Evolutionary conservation across 1,140 invertebrate genomes (phyloP), one percentile per base, ranked within the genome.

Genomic region (Bilobella aurantiaca): DNA sequence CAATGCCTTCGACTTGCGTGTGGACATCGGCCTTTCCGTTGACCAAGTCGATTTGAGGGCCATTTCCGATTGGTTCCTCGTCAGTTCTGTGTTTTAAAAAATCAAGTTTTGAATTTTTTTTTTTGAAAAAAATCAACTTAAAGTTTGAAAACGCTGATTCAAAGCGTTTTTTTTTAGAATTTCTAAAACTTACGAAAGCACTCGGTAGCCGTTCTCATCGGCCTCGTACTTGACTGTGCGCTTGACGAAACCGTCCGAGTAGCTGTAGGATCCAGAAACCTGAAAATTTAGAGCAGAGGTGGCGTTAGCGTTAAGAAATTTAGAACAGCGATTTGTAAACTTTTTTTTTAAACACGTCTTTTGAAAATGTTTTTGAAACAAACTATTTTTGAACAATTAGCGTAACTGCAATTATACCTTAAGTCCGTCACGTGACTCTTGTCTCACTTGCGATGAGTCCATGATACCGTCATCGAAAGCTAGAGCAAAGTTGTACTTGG

Each of bases 201-300:
- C 78, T 69, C 82, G 74, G 75, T 83, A 84, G 63, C 82, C 82
- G 64, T 81, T 78, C 72, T 83, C 78, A 73, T 84, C 82, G 71
- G 82, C 82, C 58, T 77, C 78, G 69, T 84, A 84, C 29, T 65
- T 74, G 0, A 82, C 79, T 5, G 75, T 82, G n/a, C 81, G 76
- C 62, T 74, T 74, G 65, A 79, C 78, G 67, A 74, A 83, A 1
- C 82, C 83, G 75, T 84, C 82, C 62, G 76, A 78, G 74, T 83
- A 84, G 25, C 78, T 79, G 70, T 84, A 84, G 46, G 74, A 75
- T 3, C 83, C 82, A 0, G 27, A 34, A n/a, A 69, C 66, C 64
- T 71, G 12, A 21, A 27, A 25, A 1, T 30, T 42, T n/a, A 57
- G 49, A 28, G 1, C 25, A 37, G 37, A 34, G 28, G 29, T 57